phyloP scores from a whole-genome alignment of 2,888 invertebrate species.

The Parasteatoda lunata region DNA sequence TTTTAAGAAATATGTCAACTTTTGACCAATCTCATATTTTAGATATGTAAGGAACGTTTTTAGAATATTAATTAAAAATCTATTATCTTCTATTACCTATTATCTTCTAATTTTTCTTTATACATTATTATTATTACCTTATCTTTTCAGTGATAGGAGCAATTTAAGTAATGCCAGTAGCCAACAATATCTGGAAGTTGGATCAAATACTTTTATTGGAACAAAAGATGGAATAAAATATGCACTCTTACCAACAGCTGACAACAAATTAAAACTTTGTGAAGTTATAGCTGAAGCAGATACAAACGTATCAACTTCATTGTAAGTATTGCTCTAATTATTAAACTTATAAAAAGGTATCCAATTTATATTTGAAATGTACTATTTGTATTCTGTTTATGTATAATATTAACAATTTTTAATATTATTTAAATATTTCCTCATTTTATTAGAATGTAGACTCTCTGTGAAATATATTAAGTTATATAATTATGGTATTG shows the following conservation, averaged over 20 bases:
- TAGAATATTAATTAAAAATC: background rate
- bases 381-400: background rate
- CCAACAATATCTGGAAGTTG: constrained; percentile 58
- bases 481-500: too few species aligned
- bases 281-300: constrained; percentile 18
- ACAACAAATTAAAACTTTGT: constrained; percentile 47
- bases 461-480: background rate
- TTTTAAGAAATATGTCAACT: constrained; percentile 9
- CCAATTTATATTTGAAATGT: background rate
- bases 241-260: constrained; percentile 32
- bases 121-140: background rate
- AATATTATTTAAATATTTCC: background rate
- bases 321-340: too few species aligned
- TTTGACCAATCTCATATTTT: constrained; percentile 22
- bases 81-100: background rate
- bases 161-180: constrained; percentile 10
- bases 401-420: background rate
- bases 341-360: constrained; percentile 4
- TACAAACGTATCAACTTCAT: too few species aligned
- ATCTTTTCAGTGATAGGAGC: background rate
- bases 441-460: background rate
- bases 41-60: constrained; percentile 5
- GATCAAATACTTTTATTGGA: constrained; percentile 43
- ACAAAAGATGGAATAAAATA: constrained; percentile 63
- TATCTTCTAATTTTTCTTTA: background rate